Conservation (phyloP, 2,113 vertebrate genomes). For the Isurus oxyrinchus region DNA sequence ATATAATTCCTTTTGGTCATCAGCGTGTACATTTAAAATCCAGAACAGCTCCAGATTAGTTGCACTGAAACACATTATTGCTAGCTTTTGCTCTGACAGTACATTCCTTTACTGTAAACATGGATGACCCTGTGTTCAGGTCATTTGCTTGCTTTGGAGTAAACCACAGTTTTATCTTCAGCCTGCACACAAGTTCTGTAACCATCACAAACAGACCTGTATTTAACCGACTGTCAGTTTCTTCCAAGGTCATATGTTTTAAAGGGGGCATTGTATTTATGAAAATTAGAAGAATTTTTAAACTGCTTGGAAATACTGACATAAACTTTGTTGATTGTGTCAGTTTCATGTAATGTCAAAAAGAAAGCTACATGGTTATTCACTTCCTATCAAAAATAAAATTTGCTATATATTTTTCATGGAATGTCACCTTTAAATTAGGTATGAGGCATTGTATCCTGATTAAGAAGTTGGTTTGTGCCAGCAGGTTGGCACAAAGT, state of each 20-base stretch:
- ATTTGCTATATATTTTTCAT: no score
- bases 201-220: background rate
- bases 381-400: no score
- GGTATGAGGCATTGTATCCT: background rate
- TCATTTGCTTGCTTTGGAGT: background rate
- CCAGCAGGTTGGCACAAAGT: background rate
- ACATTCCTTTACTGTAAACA: background rate
- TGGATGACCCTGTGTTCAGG: background rate
- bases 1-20: background rate
- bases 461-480: background rate
- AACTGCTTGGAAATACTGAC: background rate
- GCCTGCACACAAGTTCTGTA: background rate
- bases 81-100: background rate
- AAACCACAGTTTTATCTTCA: background rate
- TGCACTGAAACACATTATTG: background rate
- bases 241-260: background rate
- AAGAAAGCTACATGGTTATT: no score
- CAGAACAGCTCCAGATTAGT: background rate
- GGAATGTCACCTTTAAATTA: no score
- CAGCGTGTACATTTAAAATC: background rate
- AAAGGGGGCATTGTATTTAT: background rate
- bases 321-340: background rate
- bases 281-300: background rate
- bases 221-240: background rate
- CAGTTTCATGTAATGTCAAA: no score